These are phyloP conservation scores for Embidobia sp. DNA, from an alignment of 2,888 invertebrate genomes.

Conservation along the genomic window DNA sequence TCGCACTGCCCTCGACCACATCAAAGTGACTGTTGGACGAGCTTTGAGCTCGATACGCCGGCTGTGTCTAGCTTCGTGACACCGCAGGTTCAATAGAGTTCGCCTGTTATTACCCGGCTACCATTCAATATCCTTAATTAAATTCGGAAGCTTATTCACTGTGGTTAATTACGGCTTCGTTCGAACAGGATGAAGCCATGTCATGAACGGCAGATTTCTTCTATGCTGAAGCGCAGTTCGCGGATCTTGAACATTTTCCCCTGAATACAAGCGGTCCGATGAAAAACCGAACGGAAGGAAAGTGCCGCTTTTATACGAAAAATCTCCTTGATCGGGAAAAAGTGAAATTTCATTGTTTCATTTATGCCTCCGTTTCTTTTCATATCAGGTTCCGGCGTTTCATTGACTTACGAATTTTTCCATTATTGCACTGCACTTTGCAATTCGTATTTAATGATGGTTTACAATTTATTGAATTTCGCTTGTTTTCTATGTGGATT, in stretches of 20 bases:
- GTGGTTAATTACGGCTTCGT: constrained; percentile 81
- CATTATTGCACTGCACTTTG: no score
- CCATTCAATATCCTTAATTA: constrained; percentile 82
- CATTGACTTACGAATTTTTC: no score
- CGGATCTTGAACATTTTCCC: constrained; percentile 39
- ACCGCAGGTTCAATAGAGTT: constrained; percentile 80
- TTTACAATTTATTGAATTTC: no score
- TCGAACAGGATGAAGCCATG: constrained; percentile 67
- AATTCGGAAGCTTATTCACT: constrained; percentile 81
- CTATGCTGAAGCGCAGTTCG: constrained; percentile 42
- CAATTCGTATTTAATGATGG: neutral
- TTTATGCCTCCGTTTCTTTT: neutral
- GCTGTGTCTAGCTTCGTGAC: constrained; percentile 79
- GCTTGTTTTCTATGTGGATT: no score
- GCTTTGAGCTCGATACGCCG: constrained; percentile 80
- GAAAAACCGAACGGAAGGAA: constrained; percentile 10
- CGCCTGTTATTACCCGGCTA: constrained; percentile 78
- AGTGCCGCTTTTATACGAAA: constrained; percentile 15
- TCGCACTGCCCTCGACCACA: constrained; percentile 80
- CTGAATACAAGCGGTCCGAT: constrained; percentile 8
- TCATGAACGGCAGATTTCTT: constrained; percentile 73
- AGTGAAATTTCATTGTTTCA: constrained; percentile 5
- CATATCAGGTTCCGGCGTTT: no score
- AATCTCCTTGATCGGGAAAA: constrained; percentile 7
- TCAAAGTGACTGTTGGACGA: constrained; percentile 79